Evolutionary conservation across 2,797 vertebrate genomes (phyloP).

Genomic region (Threskiornis aethiopicus): DNA sequence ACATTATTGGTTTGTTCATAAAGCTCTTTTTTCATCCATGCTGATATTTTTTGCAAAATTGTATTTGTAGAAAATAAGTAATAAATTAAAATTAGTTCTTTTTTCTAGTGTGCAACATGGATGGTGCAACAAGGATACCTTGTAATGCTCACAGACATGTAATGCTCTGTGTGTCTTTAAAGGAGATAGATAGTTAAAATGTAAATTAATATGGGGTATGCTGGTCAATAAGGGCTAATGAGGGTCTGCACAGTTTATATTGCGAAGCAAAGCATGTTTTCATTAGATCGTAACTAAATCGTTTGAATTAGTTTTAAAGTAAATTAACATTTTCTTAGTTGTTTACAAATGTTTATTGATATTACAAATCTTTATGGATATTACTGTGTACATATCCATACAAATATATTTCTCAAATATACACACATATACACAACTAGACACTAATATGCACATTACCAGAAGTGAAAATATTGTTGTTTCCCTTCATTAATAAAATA

Average conservation of each 20-base stretch:
- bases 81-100: background rate
- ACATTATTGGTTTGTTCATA: background rate
- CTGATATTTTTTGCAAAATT: background rate
- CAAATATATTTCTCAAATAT: background rate
- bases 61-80: background rate
- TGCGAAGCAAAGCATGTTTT: background rate
- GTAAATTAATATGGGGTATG: background rate
- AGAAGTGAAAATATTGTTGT: background rate
- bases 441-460: background rate
- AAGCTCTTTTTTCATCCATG: background rate
- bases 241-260: background rate
- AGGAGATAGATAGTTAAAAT: constrained; percentile 9
- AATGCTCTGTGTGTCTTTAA: background rate
- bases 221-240: background rate
- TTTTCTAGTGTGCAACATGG: background rate
- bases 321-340: background rate
- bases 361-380: background rate
- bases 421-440: background rate
- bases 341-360: background rate
- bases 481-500: background rate
- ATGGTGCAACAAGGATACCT: background rate
- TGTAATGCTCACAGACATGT: background rate
- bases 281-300: background rate
- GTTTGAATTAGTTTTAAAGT: background rate
- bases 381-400: background rate